phyloP scores from a whole-genome alignment of 2,888 invertebrate genomes.

The Diploptera punctata region DNA sequence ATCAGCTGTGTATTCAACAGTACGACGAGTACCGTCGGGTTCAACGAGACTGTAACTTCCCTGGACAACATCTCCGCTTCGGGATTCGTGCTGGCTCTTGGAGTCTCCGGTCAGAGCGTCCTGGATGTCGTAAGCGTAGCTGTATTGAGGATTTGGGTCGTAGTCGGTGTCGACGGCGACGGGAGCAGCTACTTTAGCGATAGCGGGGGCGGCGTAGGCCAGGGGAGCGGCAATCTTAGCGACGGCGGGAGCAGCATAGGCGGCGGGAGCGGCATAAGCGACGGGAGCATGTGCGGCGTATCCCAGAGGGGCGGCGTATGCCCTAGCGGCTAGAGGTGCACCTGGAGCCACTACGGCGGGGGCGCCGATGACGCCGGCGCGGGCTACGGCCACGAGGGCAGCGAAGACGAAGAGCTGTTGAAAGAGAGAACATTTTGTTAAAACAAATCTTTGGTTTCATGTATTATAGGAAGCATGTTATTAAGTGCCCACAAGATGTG shows the following conservation, averaged over 20 bases:
- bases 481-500: too few relatives aligned
- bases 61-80: slow-evolving; percentile 44
- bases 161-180: slow-evolving; percentile 41
- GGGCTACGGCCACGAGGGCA: slow-evolving; percentile 44
- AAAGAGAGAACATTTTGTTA: neutral
- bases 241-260: slow-evolving; percentile 27
- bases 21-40: slow-evolving; percentile 43
- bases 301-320: neutral
- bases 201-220: slow-evolving; percentile 26
- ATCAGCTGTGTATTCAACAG: slow-evolving; percentile 44
- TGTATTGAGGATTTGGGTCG: slow-evolving; percentile 42
- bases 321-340: slow-evolving; percentile 28
- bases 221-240: slow-evolving; percentile 33
- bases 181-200: slow-evolving; percentile 39
- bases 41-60: slow-evolving; percentile 44
- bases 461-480: too few relatives aligned
- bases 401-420: slow-evolving; percentile 44
- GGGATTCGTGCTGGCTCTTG: slow-evolving; percentile 43
- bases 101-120: slow-evolving; percentile 44
- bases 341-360: slow-evolving; percentile 33
- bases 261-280: slow-evolving; percentile 3
- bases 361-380: slow-evolving; percentile 29
- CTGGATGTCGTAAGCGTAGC: slow-evolving; percentile 43
- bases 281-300: slow-evolving; percentile 17
- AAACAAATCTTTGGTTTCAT: too few relatives aligned